A percentile compares a stretch with the other conserved stretches of the same genome.
Evolutionary conservation across 2,797 vertebrate species (phyloP).

Genomic region (Tenualosa thibaudeaui): DNA sequence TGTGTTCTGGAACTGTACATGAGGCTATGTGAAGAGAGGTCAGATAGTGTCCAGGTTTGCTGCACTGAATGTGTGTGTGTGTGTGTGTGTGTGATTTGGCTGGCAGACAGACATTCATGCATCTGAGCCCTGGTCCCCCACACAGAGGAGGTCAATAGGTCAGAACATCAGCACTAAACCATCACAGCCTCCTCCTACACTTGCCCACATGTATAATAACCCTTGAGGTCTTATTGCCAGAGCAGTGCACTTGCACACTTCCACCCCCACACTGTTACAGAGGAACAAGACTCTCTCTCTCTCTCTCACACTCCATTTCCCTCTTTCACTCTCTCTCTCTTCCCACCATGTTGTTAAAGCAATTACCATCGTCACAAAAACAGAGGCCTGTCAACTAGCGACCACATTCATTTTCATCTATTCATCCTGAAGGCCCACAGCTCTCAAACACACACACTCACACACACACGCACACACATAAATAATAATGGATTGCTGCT

Average conservation of each 20-base stretch:
- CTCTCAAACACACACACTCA: not conserved
- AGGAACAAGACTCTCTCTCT: not conserved
- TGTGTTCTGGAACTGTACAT: not conserved
- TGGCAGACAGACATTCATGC: not conserved
- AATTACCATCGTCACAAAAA: slow-evolving; percentile 42
- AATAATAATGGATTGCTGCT: slow-evolving; percentile 9
- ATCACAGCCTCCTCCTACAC: too few relatives aligned
- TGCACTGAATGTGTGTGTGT: not conserved
- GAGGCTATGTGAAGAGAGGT: not conserved
- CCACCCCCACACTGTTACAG: slow-evolving; percentile 5
- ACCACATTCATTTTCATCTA: slow-evolving; percentile 42
- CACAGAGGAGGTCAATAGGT: not conserved
- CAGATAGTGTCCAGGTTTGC: not conserved
- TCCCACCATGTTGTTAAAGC: slow-evolving; percentile 50
- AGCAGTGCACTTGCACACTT: not conserved
- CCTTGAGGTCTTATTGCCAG: not conserved
- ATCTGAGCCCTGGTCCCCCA: not conserved
- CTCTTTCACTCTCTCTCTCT: not conserved
- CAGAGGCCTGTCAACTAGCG: slow-evolving; percentile 40
- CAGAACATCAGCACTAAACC: too few relatives aligned
- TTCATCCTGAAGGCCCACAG: slow-evolving; percentile 8
- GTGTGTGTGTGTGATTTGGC: not conserved
- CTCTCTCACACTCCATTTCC: not conserved
- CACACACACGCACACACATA: not conserved
- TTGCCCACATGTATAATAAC: too few relatives aligned